These are phyloP conservation scores for Cyanocitta stelleri DNA, from an alignment of 2,113 vertebrate species.

Conservation along the genomic window DNA sequence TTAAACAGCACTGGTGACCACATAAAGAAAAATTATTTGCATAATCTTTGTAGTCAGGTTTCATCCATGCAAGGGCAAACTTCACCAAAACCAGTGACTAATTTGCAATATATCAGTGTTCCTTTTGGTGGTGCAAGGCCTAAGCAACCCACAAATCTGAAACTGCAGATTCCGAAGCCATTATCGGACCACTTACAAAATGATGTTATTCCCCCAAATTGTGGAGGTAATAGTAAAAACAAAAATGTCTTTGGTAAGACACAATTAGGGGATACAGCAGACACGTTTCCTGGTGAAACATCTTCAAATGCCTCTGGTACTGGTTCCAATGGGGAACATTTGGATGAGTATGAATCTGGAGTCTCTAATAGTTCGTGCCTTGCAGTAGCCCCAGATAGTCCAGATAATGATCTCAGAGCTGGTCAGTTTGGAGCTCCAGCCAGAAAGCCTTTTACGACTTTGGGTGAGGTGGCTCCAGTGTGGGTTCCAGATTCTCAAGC, in stretches of 20 bases:
- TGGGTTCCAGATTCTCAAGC: constrained; percentile 99
- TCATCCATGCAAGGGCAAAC: constrained; percentile 68
- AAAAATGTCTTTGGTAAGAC: constrained; percentile 83
- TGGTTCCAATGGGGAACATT: constrained; percentile 76
- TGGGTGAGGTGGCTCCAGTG: constrained; percentile 94
- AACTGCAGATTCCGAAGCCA: constrained; percentile 91
- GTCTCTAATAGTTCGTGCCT: constrained; percentile 71
- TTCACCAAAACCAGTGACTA: constrained; percentile 71
- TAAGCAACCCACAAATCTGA: constrained; percentile 93
- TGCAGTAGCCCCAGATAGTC: constrained; percentile 82
- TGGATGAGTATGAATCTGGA: constrained; percentile 74
- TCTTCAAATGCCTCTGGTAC: constrained; percentile 57
- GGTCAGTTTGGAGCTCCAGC: constrained; percentile 82
- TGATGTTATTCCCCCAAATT: constrained; percentile 76
- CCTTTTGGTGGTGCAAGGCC: constrained; percentile 95
- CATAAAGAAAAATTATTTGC: constrained; percentile 77
- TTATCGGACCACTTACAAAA: constrained; percentile 87
- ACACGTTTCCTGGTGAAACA: constrained; percentile 64
- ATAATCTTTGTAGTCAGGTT: constrained; percentile 73
- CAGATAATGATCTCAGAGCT: constrained; percentile 94
- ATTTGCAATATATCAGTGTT: constrained; percentile 83
- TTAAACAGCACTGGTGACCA: constrained; percentile 72
- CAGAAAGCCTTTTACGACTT: constrained; percentile 81
- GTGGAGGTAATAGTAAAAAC: constrained; percentile 82
- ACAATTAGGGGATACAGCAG: constrained; percentile 61